These are phyloP conservation scores for Panagrolaimus sp. DNA, from an alignment of 1,140 invertebrate species.

Conservation along the genomic window DNA sequence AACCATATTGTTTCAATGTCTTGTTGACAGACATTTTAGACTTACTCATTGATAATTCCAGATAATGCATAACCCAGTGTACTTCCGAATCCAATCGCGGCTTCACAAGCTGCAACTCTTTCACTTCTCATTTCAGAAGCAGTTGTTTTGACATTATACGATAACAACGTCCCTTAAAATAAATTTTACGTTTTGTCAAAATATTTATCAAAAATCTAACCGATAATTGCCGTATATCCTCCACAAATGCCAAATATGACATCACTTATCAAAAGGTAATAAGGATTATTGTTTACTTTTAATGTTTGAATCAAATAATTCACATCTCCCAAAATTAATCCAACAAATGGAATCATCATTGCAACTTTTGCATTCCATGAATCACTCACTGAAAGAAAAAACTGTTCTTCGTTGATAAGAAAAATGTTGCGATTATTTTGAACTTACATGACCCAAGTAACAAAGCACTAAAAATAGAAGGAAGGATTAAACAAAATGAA, in stretches of 20 bases:
- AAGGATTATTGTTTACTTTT: slow-evolving; percentile 38
- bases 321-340: slow-evolving; percentile 43
- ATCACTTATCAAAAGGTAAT: slow-evolving; percentile 49
- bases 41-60: slow-evolving; percentile 38
- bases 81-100: slow-evolving; percentile 38
- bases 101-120: slow-evolving; percentile 41
- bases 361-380: slow-evolving; percentile 39
- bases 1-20: slow-evolving; percentile 1
- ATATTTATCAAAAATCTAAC: slow-evolving; percentile 22
- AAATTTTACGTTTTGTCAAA: not conserved
- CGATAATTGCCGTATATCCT: slow-evolving; percentile 50
- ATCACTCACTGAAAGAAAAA: slow-evolving; percentile 47
- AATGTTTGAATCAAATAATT: slow-evolving; percentile 49
- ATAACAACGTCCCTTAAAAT: slow-evolving; percentile 35
- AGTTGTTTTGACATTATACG: slow-evolving; percentile 34
- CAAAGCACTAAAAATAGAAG: slow-evolving; percentile 43
- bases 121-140: slow-evolving; percentile 26
- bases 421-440: not conserved
- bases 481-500: slow-evolving; percentile 43
- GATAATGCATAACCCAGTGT: slow-evolving; percentile 38
- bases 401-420: not conserved
- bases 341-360: slow-evolving; percentile 49
- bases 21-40: not conserved
- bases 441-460: slow-evolving; percentile 45
- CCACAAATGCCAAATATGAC: slow-evolving; percentile 49